Percentiles rank a stretch among this genome's conserved stretches.
phyloP scores from a whole-genome alignment of 2,797 vertebrate genomes.

The Eulemur rubriventer region DNA sequence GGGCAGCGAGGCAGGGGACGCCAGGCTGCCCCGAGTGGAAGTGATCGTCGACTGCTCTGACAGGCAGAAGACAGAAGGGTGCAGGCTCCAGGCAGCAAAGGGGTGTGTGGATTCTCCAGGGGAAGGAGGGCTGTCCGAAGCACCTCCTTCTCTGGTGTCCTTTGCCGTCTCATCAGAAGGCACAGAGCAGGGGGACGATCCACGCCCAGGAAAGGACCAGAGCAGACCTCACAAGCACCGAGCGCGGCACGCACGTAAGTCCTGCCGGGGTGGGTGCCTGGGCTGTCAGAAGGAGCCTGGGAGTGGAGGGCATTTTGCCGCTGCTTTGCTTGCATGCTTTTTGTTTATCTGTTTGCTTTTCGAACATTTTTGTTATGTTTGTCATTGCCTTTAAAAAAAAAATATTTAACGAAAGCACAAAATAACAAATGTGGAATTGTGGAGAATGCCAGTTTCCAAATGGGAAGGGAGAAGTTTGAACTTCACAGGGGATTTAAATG shows the following conservation, averaged over 20 bases:
- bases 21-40: constrained; percentile 89
- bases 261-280: constrained; percentile 63
- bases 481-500: not conserved
- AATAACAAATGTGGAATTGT: not conserved
- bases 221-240: constrained; percentile 95
- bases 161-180: constrained; percentile 92
- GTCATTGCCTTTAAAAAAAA: not conserved
- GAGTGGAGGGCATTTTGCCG: not conserved
- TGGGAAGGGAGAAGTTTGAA: not conserved
- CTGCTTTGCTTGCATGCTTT: not conserved
- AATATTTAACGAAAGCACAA: not conserved
- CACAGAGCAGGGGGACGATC: constrained; percentile 92
- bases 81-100: constrained; percentile 86
- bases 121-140: constrained; percentile 91
- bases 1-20: constrained; percentile 77
- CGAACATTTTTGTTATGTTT: not conserved
- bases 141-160: constrained; percentile 91
- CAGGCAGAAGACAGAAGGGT: constrained; percentile 83
- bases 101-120: constrained; percentile 90
- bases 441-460: not conserved
- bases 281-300: not conserved
- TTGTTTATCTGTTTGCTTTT: not conserved
- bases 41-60: constrained; percentile 87
- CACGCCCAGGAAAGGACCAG: constrained; percentile 90
- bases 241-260: constrained; percentile 97